phyloP scores from a whole-genome alignment of 2,888 invertebrate genomes.

The Muschampia plurimacula region DNA sequence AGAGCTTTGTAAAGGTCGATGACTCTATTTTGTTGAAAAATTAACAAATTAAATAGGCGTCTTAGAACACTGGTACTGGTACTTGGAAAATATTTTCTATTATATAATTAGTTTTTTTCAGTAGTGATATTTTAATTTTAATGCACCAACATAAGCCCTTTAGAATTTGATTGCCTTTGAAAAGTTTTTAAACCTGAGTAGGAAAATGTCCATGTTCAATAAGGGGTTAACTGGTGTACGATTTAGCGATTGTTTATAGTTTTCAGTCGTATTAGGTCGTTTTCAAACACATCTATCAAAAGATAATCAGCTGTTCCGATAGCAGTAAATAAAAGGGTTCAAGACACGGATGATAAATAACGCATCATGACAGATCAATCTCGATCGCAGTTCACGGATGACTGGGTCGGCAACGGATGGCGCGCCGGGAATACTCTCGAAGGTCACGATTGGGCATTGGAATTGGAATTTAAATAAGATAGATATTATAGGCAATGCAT shows the following conservation, averaged over 20 bases:
- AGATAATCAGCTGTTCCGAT: conserved; percentile 7
- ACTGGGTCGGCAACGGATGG: conserved; percentile 33
- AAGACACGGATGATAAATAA: conserved; percentile 21
- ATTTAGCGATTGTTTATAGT: no score
- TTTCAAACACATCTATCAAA: not conserved
- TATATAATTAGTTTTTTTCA: no score
- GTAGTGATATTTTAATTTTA: not conserved
- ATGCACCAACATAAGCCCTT: no score
- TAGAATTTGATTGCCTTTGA: not conserved
- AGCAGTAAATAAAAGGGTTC: conserved; percentile 9
- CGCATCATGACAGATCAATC: conserved; percentile 39
- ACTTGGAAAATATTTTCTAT: no score
- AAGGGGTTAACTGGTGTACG: no score
- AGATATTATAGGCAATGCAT: no score
- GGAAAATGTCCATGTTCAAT: no score
- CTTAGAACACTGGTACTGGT: not conserved
- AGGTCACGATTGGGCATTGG: not conserved
- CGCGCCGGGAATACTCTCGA: not conserved
- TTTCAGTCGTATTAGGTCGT: not conserved
- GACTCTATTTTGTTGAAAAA: conserved; percentile 26
- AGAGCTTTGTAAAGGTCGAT: conserved; percentile 28
- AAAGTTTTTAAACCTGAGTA: no score
- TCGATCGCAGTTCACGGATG: conserved; percentile 41
- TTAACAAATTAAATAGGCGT: conserved; percentile 5
- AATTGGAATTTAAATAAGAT: not conserved